Evolutionary conservation across 2,113 vertebrate species (phyloP), one percentile per base, ranked within the genome.

Genomic region (Vulpes vulpes): DNA sequence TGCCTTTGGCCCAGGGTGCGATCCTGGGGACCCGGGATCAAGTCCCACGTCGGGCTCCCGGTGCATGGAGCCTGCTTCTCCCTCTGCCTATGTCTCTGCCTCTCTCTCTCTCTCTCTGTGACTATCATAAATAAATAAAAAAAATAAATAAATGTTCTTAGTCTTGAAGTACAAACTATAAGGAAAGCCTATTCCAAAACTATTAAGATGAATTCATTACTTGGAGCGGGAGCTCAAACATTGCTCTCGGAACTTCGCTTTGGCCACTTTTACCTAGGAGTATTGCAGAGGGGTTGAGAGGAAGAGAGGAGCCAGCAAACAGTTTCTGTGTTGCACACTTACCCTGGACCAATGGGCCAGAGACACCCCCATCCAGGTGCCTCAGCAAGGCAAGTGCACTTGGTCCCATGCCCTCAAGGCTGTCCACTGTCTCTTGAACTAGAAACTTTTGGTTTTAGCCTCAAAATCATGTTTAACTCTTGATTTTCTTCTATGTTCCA

Each of bases 121-220:
- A 35, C 35, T 35, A 35, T 35, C 35, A 35, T 35, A 35, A 35
- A 35, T 35, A 35, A 35, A 35, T 35, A 35, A 35, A 35, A 35
- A 35, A 35, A 35, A 35, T 59, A 35, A 35, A 35, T 59, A 59
- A 59, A 19, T 49, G 43, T 16, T 4, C 25, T 92, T 91, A 35
- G 78, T 69, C 55, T 91, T 81, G 6, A 91, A 91, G 35, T 49
- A 73, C 8, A 91, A 51, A 93, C 32, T 49, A 11, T 43, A 79
- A 84, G 43, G 67, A 86, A 86, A 53, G 38, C 78, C 51, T 95
- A 16, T 57, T 86, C 84, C 55, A 51, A 95, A 87, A 80, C 38
- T 57, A 60, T 14, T 27, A 80, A 83, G 20, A 71, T 53, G 51
- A 94, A 76, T 69, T 84, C 49, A 84, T 69, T n/a, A 35, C n/a